These are phyloP conservation scores for Meandrusa payeni DNA, from an alignment of 2,888 invertebrate genomes.

Conservation along the genomic window DNA sequence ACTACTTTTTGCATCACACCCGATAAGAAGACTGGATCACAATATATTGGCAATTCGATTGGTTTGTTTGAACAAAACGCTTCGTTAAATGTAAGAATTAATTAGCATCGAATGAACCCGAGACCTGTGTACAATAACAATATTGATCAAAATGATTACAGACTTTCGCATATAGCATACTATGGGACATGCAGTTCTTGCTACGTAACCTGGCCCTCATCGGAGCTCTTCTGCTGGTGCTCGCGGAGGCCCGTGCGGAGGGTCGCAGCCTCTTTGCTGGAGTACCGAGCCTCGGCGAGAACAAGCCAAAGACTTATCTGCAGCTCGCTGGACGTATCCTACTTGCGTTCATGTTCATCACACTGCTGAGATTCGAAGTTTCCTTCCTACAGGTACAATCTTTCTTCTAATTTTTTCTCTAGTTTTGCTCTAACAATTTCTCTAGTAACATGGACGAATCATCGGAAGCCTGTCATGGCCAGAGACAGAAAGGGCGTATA, in stretches of 20 bases:
- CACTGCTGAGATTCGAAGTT: constrained; percentile 95
- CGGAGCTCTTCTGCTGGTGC: constrained; percentile 96
- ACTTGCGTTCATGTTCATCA: constrained; percentile 99
- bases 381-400: constrained; percentile 89
- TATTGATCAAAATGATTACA: constrained; percentile 50
- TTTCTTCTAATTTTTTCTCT: not conserved
- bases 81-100: too few relatives aligned
- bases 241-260: constrained; percentile 97
- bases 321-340: constrained; percentile 97
- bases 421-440: not conserved
- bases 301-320: constrained; percentile 97
- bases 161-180: constrained; percentile 97
- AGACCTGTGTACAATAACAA: too few relatives aligned
- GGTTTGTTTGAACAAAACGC: too few relatives aligned
- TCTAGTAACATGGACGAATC: too few relatives aligned
- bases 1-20: too few relatives aligned
- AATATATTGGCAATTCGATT: too few relatives aligned
- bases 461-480: too few relatives aligned
- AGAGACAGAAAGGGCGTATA: too few relatives aligned
- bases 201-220: constrained; percentile 97
- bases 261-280: constrained; percentile 98
- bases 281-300: constrained; percentile 94
- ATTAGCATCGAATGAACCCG: too few relatives aligned
- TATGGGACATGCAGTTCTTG: constrained; percentile 99
- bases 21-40: too few relatives aligned